Base-by-base conservation (phyloP, 2,113 vertebrate genomes). In the Myrmecobius fasciatus region DNA sequence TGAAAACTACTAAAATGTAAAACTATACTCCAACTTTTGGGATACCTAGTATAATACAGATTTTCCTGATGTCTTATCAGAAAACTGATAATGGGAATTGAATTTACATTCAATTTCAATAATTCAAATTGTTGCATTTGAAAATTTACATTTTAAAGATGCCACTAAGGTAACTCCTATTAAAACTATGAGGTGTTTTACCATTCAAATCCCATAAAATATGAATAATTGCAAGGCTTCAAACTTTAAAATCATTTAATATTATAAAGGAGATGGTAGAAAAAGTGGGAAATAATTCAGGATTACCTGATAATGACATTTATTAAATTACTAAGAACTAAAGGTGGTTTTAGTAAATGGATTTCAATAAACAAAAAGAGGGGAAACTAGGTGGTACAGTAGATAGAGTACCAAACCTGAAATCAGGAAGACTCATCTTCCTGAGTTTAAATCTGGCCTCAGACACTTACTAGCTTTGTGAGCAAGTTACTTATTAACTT, bases 21-120 rank as follows among this genome's bases (percentile, higher is more conserved):
- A 67, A 67, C 11, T 67, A 31, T 31, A 14, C 12, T 14, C 28
- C 36, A 3, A 67, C 60, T 67, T 67, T 17, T 67, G 28, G 54
- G 31, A 67, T 12, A n/a, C 36, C 31, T n/a, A n/a, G 36, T n/a
- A 7, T 75, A 75, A n/a, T n/a, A 75, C 31, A 75, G 67, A 75
- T 75, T 92, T 94, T 95, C 94, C 95, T 95, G 95, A 95, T 96
- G 14, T 67, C 12, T 8, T 24, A 95, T 95, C 93, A 95, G 67
- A 91, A 89, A 48, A 48, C 46, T 48, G 24, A 46, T 49, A 17
- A 49, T 56, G 49, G 43, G 31, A 11, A 24, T 8, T 9, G 14
- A 51, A 52, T 24, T 93, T 92, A 91, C 89, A 95, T 25, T 89
- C 25, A 4, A 89, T 49, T 48, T 49, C 89, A 89, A 28, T 89